phyloP scores from a whole-genome alignment of 1,140 invertebrate species.

The Drosophila subpulchrella region DNA sequence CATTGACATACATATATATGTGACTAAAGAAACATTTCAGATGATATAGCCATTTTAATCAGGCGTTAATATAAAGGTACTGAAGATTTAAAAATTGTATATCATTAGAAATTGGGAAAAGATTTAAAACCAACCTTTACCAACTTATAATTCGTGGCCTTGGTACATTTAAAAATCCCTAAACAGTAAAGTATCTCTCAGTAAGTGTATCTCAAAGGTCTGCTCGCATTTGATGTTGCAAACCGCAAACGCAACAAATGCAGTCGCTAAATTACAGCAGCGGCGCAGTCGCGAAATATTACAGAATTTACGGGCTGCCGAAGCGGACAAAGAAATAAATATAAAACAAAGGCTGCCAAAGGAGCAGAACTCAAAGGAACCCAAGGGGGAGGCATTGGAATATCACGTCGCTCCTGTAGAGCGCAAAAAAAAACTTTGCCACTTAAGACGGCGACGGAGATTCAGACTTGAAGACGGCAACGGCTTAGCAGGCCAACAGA shows the following conservation, averaged over 20 bases:
- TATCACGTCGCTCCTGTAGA: conserved; percentile 36
- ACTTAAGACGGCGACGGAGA: conserved; percentile 60
- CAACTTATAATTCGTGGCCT: too few species aligned
- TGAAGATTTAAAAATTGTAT: too few species aligned
- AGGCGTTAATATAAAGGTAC: too few species aligned
- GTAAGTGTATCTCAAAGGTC: conserved; percentile 11
- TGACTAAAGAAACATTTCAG: too few species aligned
- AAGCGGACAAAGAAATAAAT: conserved; percentile 22
- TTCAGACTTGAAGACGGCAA: conserved; percentile 48
- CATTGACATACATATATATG: too few species aligned
- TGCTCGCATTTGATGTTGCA: conserved; percentile 21
- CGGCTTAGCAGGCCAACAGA: conserved; percentile 40
- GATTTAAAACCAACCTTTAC: too few species aligned
- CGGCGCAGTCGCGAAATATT: conserved; percentile 54
- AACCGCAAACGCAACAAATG: conserved; percentile 76
- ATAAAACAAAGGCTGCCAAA: conserved; percentile 46
- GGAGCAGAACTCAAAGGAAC: conserved; percentile 1
- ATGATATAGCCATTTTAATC: too few species aligned
- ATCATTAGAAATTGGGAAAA: too few species aligned
- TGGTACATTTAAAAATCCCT: too few species aligned
- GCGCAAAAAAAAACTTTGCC: conserved; percentile 52
- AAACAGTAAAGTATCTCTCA: too few species aligned
- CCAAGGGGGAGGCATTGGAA: conserved; percentile 2
- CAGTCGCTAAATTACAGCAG: conserved; percentile 67
- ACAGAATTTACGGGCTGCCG: conserved; percentile 42